Evolutionary conservation across 2,113 vertebrate species (phyloP).

Genomic region (Emydocephalus ijimae): DNA sequence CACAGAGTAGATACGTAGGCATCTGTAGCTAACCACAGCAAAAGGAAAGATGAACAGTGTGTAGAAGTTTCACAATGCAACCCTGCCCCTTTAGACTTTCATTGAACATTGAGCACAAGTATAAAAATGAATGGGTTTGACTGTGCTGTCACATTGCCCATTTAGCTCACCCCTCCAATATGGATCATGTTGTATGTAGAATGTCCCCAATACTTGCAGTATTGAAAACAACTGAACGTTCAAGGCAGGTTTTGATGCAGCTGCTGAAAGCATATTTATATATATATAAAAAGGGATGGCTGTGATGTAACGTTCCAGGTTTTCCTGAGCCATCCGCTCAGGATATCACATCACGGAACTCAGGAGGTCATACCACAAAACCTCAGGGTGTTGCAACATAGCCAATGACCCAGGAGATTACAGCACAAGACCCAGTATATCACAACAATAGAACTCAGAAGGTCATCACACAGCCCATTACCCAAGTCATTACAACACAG

Average conservation of each 20-base stretch:
- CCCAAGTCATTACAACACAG: no score
- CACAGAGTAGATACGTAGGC: constrained; percentile 28
- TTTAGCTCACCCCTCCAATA: background rate
- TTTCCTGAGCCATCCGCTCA: no score
- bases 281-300: background rate
- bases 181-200: constrained; percentile 33
- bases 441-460: no score
- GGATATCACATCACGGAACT: no score
- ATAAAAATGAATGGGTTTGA: background rate
- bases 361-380: no score
- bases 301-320: no score
- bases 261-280: background rate
- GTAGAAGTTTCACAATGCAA: background rate
- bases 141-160: background rate
- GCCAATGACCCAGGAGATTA: no score
- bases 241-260: background rate
- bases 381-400: no score
- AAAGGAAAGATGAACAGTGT: background rate
- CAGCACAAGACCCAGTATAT: no score
- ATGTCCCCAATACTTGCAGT: background rate
- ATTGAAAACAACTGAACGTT: background rate
- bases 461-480: no score
- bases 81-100: background rate
- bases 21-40: background rate
- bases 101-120: background rate